Evolutionary conservation across 2,888 invertebrate species (phyloP).

Genomic region (Helobdella robusta): DNA sequence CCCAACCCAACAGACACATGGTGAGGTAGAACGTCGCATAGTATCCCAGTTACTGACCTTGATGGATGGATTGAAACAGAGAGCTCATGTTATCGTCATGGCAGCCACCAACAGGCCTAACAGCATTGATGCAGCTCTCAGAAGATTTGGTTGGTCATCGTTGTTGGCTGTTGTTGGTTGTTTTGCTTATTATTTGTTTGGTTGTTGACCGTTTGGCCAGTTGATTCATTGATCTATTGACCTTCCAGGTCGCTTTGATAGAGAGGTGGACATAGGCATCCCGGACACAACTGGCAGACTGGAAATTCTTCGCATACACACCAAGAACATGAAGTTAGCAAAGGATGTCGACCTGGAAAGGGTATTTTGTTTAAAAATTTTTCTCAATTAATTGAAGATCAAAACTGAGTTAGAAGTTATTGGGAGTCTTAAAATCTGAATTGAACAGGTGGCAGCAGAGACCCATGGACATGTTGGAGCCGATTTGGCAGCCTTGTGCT

Average conservation of each 20-base stretch:
- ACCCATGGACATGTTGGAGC: constrained; percentile 99
- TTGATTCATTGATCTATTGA: too few species aligned
- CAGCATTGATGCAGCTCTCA: constrained; percentile 90
- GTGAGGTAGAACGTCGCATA: constrained; percentile 88
- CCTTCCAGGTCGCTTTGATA: constrained; percentile 71
- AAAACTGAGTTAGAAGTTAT: background rate
- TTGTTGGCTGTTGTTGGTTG: background rate
- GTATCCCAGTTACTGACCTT: constrained; percentile 93
- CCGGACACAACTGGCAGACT: constrained; percentile 95
- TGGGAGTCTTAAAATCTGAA: too few species aligned
- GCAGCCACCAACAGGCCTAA: constrained; percentile 98
- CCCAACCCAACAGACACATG: constrained; percentile 7
- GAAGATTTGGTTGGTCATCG: constrained; percentile 70
- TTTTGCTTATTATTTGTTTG: too few species aligned
- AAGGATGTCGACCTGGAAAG: constrained; percentile 98
- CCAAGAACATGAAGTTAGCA: constrained; percentile 97
- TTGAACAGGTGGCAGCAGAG: constrained; percentile 69
- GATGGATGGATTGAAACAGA: constrained; percentile 99
- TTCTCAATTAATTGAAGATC: background rate
- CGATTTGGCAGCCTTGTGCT: constrained; percentile 93
- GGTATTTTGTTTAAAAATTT: background rate
- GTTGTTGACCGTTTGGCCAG: too few species aligned
- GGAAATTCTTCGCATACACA: constrained; percentile 94
- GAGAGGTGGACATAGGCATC: constrained; percentile 98
- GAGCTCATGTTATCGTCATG: constrained; percentile 97